Conservation (phyloP, 2,888 invertebrate species). For the Himalopsyche kuldschensis region DNA sequence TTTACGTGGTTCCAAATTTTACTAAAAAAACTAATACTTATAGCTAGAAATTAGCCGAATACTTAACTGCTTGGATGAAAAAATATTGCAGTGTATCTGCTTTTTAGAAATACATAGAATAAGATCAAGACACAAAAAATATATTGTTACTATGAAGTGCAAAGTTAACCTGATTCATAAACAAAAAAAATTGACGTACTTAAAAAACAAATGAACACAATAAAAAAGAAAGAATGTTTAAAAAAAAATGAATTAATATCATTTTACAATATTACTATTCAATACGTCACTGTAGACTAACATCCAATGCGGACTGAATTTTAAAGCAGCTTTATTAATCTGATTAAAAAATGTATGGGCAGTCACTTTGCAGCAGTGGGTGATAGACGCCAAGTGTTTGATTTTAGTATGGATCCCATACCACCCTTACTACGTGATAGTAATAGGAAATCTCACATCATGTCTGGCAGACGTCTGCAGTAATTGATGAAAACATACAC, state of each 20-base stretch:
- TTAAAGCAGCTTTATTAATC: background rate
- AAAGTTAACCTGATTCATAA: no score
- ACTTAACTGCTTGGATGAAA: no score
- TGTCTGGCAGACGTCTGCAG: background rate
- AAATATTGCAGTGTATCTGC: no score
- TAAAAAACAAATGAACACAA: no score
- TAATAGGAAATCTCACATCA: background rate
- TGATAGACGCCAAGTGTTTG: background rate
- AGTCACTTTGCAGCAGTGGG: background rate
- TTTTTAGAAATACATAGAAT: no score
- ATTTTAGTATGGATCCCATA: background rate
- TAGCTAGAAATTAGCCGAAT: no score
- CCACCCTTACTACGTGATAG: background rate
- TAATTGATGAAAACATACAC: background rate
- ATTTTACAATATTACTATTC: background rate
- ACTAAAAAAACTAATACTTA: no score
- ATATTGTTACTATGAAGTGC: no score
- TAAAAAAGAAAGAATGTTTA: no score
- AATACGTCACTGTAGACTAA: background rate
- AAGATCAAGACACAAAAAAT: no score
- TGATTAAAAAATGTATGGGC: background rate
- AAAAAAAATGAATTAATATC: background rate
- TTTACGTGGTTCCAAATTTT: no score
- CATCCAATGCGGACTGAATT: background rate
- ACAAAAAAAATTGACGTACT: no score